Percentiles rank a stretch among this genome's conserved stretches.
phyloP scores from a whole-genome alignment of 2,888 invertebrate genomes.

The Nemoura dubitans region DNA sequence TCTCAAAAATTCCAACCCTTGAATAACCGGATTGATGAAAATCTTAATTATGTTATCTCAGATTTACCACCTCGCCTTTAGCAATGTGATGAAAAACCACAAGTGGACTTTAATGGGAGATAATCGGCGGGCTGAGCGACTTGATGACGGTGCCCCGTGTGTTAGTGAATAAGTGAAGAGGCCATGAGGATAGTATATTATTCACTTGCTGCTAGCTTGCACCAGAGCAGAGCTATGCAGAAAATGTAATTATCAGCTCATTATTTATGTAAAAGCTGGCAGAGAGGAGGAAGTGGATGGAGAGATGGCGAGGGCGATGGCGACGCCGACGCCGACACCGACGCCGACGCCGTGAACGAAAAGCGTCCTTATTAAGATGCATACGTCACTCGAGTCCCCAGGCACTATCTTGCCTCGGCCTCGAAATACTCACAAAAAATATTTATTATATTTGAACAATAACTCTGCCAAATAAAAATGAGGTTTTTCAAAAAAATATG shows the following conservation, averaged over 20 bases:
- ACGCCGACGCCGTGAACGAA: background rate
- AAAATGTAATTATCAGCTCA: conserved; percentile 47
- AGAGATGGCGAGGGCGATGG: background rate
- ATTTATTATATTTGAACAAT: conserved; percentile 38
- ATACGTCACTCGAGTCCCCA: conserved; percentile 36
- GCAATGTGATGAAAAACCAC: conserved; percentile 5
- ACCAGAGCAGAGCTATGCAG: conserved; percentile 44
- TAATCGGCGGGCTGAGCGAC: conserved; percentile 1
- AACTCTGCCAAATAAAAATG: background rate
- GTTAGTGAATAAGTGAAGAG: conserved; percentile 29
- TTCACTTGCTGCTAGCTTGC: conserved; percentile 24
- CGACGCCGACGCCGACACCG: background rate
- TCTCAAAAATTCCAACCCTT: background rate
- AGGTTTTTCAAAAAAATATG: background rate
- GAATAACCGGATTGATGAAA: conserved; percentile 7
- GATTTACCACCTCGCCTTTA: background rate
- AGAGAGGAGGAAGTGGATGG: conserved; percentile 28
- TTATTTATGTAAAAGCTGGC: conserved; percentile 45
- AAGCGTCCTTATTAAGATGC: conserved; percentile 40
- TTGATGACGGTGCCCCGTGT: background rate
- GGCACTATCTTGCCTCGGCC: background rate
- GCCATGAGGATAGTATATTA: conserved; percentile 20
- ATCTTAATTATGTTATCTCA: conserved; percentile 7
- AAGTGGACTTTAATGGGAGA: conserved; percentile 10
- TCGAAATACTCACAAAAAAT: conserved; percentile 15